Evolutionary conservation across 1,140 invertebrate genomes (phyloP).

Genomic region (Brachionus koreanus): DNA sequence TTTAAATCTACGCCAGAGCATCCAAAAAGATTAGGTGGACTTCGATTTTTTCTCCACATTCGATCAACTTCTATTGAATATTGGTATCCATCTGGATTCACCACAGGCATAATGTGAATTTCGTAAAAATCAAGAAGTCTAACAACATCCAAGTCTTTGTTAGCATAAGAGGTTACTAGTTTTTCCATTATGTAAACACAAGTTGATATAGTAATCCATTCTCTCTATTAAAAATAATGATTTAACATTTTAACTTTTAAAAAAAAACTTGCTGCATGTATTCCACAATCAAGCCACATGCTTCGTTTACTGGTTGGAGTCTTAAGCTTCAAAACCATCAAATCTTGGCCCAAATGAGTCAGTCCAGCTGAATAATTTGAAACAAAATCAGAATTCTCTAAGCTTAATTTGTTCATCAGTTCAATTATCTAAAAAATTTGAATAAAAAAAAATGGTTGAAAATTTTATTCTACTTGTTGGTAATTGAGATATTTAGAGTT

Average conservation of each 20-base stretch:
- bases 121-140: slow-evolving; percentile 16
- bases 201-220: slow-evolving; percentile 40
- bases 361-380: slow-evolving; percentile 29
- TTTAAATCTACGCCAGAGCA: slow-evolving; percentile 45
- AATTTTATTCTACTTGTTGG: not conserved
- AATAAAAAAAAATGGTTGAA: not conserved
- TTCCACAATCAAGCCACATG: slow-evolving; percentile 39
- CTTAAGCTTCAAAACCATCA: not conserved
- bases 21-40: not conserved
- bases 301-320: slow-evolving; percentile 10
- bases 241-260: not conserved
- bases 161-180: not conserved
- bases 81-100: slow-evolving; percentile 45
- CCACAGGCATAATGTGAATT: slow-evolving; percentile 42
- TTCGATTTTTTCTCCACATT: slow-evolving; percentile 46
- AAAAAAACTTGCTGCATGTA: slow-evolving; percentile 28
- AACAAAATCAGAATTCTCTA: not conserved
- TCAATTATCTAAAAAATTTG: not conserved
- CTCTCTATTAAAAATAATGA: not conserved
- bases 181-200: slow-evolving; percentile 41
- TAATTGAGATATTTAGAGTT: not conserved
- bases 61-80: not conserved
- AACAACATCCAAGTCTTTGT: slow-evolving; percentile 4
- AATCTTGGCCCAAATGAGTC: not conserved
- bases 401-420: not conserved